phyloP scores from a whole-genome alignment of 2,113 vertebrate genomes.

The Sphyrna mokarran region DNA sequence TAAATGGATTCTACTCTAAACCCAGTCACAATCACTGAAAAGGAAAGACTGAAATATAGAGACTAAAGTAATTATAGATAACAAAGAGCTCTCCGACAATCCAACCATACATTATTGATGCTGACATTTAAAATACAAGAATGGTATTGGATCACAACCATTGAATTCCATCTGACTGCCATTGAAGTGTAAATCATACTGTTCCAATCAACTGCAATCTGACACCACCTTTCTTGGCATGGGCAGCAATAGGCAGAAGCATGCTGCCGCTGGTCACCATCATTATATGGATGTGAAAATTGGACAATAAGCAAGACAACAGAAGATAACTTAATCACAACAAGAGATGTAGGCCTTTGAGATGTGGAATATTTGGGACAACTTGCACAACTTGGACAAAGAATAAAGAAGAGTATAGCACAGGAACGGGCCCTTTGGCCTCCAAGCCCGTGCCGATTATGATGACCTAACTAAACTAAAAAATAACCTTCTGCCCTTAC shows the following conservation, averaged over 20 bases:
- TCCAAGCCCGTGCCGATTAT: too few relatives aligned
- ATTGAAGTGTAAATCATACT: background rate
- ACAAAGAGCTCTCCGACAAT: background rate
- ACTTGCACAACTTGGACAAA: too few relatives aligned
- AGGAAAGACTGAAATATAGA: background rate
- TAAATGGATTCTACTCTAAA: background rate
- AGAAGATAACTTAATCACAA: too few relatives aligned
- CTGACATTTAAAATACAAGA: background rate
- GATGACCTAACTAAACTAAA: too few relatives aligned
- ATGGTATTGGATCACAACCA: background rate
- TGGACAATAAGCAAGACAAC: too few relatives aligned
- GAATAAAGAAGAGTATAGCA: too few relatives aligned
- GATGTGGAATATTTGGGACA: background rate
- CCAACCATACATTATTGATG: background rate
- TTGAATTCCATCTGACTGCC: background rate
- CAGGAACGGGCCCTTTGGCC: too few relatives aligned
- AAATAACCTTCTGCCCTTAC: too few relatives aligned
- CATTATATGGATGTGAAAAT: too few relatives aligned
- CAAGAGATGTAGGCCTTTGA: too few relatives aligned
- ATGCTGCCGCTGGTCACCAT: background rate
- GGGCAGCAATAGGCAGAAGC: background rate
- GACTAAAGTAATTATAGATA: background rate
- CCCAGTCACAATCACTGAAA: background rate
- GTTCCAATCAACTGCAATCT: background rate
- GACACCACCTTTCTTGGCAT: background rate